phyloP scores from a whole-genome alignment of 2,888 invertebrate genomes.

The Nasonovia ribisnigri region DNA sequence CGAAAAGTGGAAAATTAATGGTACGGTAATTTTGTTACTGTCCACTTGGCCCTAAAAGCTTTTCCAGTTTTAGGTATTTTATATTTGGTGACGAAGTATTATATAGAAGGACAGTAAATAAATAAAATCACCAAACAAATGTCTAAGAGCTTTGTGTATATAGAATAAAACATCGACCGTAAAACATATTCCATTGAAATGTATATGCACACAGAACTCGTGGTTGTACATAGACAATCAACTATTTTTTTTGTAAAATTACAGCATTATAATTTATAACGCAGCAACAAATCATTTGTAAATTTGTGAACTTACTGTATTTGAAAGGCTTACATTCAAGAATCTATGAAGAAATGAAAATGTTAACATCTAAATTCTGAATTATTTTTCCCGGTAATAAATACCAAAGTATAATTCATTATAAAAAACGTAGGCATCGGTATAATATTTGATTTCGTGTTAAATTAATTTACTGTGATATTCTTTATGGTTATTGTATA shows the following conservation, averaged over 20 bases:
- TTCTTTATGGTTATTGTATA: background rate
- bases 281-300: background rate
- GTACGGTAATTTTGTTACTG: slow-evolving; percentile 42
- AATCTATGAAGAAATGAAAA: background rate
- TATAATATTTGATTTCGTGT: background rate
- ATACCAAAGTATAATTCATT: background rate
- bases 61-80: slow-evolving; percentile 20
- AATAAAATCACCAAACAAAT: background rate
- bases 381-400: background rate
- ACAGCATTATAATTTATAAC: background rate
- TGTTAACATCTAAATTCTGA: background rate
- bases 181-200: background rate
- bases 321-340: background rate
- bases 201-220: background rate
- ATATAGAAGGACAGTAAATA: background rate
- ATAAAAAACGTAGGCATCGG: background rate
- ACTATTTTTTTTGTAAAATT: background rate
- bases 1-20: slow-evolving; percentile 29
- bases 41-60: slow-evolving; percentile 49
- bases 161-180: background rate
- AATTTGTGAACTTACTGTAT: background rate
- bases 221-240: background rate
- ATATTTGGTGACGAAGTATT: background rate
- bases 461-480: background rate
- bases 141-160: background rate